Percentiles rank a stretch among this genome's conserved stretches.
Conservation (phyloP, 2,888 invertebrate species). For the Hydriomena furcata region DNA sequence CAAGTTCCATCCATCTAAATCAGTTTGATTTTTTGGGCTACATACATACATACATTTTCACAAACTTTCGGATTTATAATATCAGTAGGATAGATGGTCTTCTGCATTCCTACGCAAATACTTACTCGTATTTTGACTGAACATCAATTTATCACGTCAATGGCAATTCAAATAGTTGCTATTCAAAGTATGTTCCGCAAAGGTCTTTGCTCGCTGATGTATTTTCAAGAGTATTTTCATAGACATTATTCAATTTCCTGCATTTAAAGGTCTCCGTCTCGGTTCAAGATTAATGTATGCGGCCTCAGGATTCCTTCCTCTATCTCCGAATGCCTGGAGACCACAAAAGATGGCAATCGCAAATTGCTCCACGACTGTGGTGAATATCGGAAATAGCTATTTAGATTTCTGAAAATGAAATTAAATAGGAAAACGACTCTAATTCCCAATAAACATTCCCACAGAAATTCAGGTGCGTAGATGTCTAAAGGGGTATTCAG, state of each 20-base stretch:
- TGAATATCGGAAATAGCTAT: constrained; percentile 13
- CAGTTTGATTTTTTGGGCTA: too few species aligned
- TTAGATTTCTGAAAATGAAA: neutral
- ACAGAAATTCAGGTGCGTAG: too few species aligned
- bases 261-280: constrained; percentile 17
- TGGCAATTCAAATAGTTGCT: neutral
- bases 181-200: neutral
- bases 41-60: too few species aligned
- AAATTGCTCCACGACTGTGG: constrained; percentile 46
- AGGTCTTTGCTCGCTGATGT: neutral
- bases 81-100: too few species aligned
- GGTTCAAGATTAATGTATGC: constrained; percentile 27
- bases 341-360: constrained; percentile 61
- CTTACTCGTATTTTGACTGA: neutral
- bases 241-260: constrained; percentile 21
- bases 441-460: too few species aligned
- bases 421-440: too few species aligned
- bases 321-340: constrained; percentile 56
- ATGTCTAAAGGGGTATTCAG: too few species aligned
- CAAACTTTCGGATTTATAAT: too few species aligned
- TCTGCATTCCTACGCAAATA: neutral
- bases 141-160: neutral
- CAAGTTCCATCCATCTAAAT: too few species aligned
- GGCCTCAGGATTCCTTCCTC: constrained; percentile 33
- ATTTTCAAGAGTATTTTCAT: constrained; percentile 2